Base-by-base conservation (phyloP, 2,113 vertebrate species). In the Brachyistius frenatus region DNA sequence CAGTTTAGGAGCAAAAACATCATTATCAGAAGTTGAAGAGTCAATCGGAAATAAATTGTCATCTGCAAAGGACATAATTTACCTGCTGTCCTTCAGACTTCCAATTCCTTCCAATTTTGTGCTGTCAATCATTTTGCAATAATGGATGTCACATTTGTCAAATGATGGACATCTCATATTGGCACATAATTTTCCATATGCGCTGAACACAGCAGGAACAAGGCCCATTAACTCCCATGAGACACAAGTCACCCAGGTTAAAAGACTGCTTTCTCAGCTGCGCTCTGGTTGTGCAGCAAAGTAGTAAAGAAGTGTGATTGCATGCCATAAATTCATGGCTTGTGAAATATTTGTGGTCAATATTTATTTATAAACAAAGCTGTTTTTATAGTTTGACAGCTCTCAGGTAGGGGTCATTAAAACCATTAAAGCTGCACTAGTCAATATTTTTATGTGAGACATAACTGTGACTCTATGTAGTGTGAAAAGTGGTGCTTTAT, bases 51-150 rank as follows among this genome's bases (percentile, higher is more conserved):
- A 66, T 53, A 80, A 62, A 57, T 15, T 57, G 36, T 57, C 64
- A 37, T 61, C 41, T 53, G 57, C 63, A 56, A 84, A 73, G 16
- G 63, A 66, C 55, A 16, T 83, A 13, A 88, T 86, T 89, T 70
- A 66, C 31, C 74, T 41, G 84, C 89, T 61, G 78, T 84, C 89
- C 81, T 67, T 91, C 88, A 86, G 71, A 74, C 53, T 78, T 15
- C 16, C 69, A 65, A 83, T 89, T 83, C 86, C 57, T 53, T 68
- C 70, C 80, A 84, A 89, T 90, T 85, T 89, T 33, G 56, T 63
- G 72, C 86, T 83, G 89, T 86, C 92, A 87, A 14, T 93, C 91
- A 90, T 54, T 70, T 30, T 30, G 69, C 46, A 49, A 65, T 54
- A 14, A 61, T 58, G 16, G 63, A 79, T 52, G 87, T 88, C 83